Evolutionary conservation across 2,888 invertebrate genomes (phyloP).

Genomic region (Incurvaria masculella): DNA sequence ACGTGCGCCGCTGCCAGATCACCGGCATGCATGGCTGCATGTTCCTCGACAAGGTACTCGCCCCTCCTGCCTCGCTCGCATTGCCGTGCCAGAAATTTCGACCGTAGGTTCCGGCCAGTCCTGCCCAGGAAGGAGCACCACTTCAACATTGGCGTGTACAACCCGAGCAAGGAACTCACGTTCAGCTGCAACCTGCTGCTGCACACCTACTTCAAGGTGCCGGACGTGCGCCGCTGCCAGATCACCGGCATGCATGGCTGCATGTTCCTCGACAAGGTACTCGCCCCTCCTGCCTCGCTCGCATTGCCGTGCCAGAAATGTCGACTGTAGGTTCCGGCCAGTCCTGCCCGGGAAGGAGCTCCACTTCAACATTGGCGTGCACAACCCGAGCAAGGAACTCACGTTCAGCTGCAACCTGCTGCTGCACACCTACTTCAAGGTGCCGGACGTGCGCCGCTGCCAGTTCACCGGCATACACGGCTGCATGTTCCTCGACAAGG

Average conservation of each 20-base stretch:
- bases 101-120: conserved; percentile 88
- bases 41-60: conserved; percentile 85
- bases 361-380: conserved; percentile 90
- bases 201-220: conserved; percentile 93
- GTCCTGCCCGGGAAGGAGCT: conserved; percentile 88
- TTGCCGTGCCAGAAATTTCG: no score
- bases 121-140: conserved; percentile 88
- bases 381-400: conserved; percentile 90
- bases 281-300: no score
- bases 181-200: conserved; percentile 79
- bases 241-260: conserved; percentile 91
- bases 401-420: conserved; percentile 90
- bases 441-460: conserved; percentile 88
- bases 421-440: conserved; percentile 94
- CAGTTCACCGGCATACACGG: conserved; percentile 92
- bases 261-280: conserved; percentile 85
- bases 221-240: conserved; percentile 88
- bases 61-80: no score
- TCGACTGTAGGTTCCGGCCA: conserved; percentile 83
- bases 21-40: conserved; percentile 89
- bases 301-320: no score
- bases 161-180: conserved; percentile 76
- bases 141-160: conserved; percentile 86
- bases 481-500: conserved; percentile 87
- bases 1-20: conserved; percentile 88